These are phyloP conservation scores for Holothuria leucospilota DNA, from an alignment of 53 echinoderm and acorn worm species.

Conservation along the genomic window DNA sequence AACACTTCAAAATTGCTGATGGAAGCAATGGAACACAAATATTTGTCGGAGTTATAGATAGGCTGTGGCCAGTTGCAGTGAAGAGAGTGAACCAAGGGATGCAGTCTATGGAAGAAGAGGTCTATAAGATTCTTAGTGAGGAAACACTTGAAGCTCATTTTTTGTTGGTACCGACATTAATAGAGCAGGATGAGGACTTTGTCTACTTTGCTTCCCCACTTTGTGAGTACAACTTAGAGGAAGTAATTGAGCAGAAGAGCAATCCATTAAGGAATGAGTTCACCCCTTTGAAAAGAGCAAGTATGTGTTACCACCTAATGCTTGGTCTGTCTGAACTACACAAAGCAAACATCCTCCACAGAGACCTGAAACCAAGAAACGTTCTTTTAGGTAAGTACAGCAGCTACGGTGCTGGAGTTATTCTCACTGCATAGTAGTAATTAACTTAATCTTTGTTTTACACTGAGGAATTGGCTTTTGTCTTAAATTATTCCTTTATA, in stretches of 20 bases:
- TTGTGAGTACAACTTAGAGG: constrained; percentile 16
- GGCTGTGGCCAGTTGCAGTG: not conserved
- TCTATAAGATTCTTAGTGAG: not conserved
- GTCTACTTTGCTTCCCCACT: constrained; percentile 11
- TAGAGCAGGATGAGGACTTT: constrained; percentile 16
- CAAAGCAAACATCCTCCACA: not conserved
- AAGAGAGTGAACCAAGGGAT: not conserved
- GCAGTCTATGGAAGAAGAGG: not conserved
- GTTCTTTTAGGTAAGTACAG: constrained; percentile 3
- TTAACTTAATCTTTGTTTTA: too few species aligned
- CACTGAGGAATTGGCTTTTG: too few species aligned
- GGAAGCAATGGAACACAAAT: constrained; percentile 21
- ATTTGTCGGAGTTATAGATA: constrained; percentile 11
- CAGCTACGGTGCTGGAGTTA: too few species aligned
- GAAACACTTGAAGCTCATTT: not conserved
- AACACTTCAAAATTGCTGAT: constrained; percentile 7
- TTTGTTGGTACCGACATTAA: not conserved
- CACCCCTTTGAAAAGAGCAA: constrained; percentile 5
- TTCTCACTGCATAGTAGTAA: too few species aligned
- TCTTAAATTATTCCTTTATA: too few species aligned
- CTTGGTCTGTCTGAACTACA: not conserved
- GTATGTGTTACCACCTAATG: not conserved
- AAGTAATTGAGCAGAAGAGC: not conserved
- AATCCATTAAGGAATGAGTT: not conserved
- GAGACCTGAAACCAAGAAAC: constrained; percentile 18